phyloP scores from a whole-genome alignment of 2,797 vertebrate species.

The Anomalospiza imberbis region DNA sequence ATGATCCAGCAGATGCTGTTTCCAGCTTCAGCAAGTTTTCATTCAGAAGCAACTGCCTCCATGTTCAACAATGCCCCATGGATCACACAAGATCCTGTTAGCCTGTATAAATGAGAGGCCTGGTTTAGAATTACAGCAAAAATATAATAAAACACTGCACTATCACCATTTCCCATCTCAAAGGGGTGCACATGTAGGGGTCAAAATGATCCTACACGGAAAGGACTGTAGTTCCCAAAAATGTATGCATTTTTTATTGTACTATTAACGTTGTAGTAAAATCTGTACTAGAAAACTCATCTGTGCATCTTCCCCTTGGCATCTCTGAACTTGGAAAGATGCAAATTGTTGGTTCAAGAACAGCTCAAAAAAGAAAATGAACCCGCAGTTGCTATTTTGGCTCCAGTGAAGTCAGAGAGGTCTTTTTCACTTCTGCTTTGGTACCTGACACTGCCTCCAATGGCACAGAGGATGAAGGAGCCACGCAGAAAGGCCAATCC shows the following conservation, averaged over 20 bases:
- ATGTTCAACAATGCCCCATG: conserved; percentile 29
- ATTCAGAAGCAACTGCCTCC: conserved; percentile 52
- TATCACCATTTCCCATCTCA: neutral
- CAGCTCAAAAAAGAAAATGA: neutral
- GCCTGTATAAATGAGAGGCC: conserved; percentile 59
- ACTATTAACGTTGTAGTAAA: neutral
- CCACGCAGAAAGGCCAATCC: neutral
- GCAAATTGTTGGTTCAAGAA: neutral
- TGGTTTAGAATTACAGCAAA: conserved; percentile 27
- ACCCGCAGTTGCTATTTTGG: neutral
- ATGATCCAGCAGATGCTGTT: conserved; percentile 56
- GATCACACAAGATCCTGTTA: conserved; percentile 48
- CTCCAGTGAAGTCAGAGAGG: neutral
- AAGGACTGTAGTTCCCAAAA: neutral
- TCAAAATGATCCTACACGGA: neutral
- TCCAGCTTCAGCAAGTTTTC: conserved; percentile 54
- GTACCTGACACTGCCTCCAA: neutral
- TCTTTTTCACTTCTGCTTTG: neutral
- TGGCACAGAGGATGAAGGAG: accelerated
- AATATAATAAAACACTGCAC: neutral
- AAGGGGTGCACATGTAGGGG: neutral
- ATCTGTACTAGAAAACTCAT: neutral
- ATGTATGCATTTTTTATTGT: accelerated
- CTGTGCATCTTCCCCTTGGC: neutral
- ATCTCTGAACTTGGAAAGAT: neutral